Evolutionary conservation across 1,140 invertebrate genomes (phyloP).

Genomic region (Cotesia glomerata): DNA sequence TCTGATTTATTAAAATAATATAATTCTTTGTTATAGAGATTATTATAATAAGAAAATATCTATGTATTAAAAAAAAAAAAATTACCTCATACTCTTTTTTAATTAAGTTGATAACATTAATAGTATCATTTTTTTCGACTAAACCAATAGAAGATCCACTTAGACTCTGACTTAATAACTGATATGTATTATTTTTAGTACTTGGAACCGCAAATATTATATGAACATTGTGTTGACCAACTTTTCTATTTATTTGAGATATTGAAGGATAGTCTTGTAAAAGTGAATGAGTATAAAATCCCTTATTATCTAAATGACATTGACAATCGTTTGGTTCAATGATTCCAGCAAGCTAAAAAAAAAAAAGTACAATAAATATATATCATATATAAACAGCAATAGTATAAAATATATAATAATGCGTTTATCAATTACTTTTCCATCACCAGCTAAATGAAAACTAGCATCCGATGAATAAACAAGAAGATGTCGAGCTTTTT

Average conservation of each 20-base stretch:
- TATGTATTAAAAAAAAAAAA: slow-evolving; percentile 28
- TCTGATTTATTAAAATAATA: slow-evolving; percentile 38
- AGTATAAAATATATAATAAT: too few species aligned
- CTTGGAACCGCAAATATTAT: slow-evolving; percentile 74
- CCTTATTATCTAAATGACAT: slow-evolving; percentile 76
- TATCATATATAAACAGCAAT: neutral
- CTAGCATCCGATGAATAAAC: slow-evolving; percentile 69
- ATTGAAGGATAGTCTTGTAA: slow-evolving; percentile 74
- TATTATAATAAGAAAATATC: neutral
- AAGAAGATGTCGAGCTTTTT: slow-evolving; percentile 68
- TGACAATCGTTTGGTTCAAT: slow-evolving; percentile 83
- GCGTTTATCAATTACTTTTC: slow-evolving; percentile 60
- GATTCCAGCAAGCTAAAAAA: slow-evolving; percentile 76
- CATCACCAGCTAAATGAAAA: slow-evolving; percentile 73
- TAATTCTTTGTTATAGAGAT: slow-evolving; percentile 6
- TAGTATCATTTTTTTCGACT: slow-evolving; percentile 70
- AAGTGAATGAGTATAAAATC: slow-evolving; percentile 72
- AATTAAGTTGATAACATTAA: slow-evolving; percentile 78
- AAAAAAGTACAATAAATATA: neutral
- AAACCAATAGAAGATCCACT: slow-evolving; percentile 72
- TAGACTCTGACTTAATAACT: slow-evolving; percentile 67
- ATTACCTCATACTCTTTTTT: slow-evolving; percentile 74
- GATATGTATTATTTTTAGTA: slow-evolving; percentile 63
- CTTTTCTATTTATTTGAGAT: slow-evolving; percentile 63
- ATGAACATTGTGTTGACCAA: slow-evolving; percentile 73